Evolutionary conservation across 1,140 invertebrate genomes (phyloP), one percentile per base, ranked within the genome.

Genomic region (Sycophila sp.): DNA sequence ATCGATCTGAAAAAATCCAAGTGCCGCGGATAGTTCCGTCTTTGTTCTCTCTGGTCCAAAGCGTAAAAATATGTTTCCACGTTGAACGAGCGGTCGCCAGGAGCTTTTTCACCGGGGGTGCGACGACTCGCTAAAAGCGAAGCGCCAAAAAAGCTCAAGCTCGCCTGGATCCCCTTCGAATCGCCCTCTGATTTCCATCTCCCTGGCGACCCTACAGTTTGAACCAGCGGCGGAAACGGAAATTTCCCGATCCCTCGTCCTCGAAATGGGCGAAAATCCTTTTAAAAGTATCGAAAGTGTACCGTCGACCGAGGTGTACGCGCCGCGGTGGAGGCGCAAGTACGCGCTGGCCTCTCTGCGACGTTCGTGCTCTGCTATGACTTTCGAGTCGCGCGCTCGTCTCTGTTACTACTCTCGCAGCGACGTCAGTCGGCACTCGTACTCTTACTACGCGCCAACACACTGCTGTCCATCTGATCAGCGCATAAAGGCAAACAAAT

Each of bases 351-450:
- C 53, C 72, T 72, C 69, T 75, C 74, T 73, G 6, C 76, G 71
- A 68, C 63, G 74, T 74, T 62, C 76, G 76, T 66, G 76, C 76
- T 74, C 71, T 10, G 0, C 15, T 65, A 69, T 76, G 38, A 73
- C 69, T 64, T 60, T 26, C 19, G 45, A 15, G 17, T 53, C 58
- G 32, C n/a, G 40, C 38, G 28, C 38, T 4, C 42, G 0, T 5
- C 60, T n/a, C 6, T 7, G 56, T 32, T 38, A 63, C 26, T 63
- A 59, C 38, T 60, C 19, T n/a, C 5, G 26, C 32, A 17, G 26
- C 40, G 38, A n/a, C n/a, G n/a, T n/a, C n/a, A n/a, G n/a, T n/a
- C n/a, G n/a, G n/a, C n/a, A n/a, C n/a, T n/a, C n/a, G n/a, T n/a
- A n/a, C 15, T 32, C 42, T 59, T 28, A 2, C 13, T n/a, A 30